Evolutionary conservation across 2,888 invertebrate genomes (phyloP).

Genomic region (Melanophora roralis): DNA sequence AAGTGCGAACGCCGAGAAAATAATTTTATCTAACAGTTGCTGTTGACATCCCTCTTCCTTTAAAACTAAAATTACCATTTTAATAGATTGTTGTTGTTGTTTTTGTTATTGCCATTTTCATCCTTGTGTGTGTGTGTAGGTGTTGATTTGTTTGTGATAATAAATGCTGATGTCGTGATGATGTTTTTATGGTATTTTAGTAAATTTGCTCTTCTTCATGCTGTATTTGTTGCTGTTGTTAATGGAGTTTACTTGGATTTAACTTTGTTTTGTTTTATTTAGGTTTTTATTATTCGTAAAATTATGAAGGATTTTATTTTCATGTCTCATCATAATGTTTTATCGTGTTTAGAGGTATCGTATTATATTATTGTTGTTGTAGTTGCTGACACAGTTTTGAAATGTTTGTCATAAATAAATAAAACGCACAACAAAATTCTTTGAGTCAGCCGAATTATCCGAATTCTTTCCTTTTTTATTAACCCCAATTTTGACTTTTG

Average conservation of each 20-base stretch:
- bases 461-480: not conserved
- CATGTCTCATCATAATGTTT: not conserved
- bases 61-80: conserved; percentile 9
- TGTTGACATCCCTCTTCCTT: not conserved
- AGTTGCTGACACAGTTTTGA: not conserved
- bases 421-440: not conserved
- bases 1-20: not conserved
- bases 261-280: not conserved
- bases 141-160: conserved; percentile 26
- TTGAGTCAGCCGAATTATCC: not conserved
- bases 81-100: not conserved
- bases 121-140: not conserved
- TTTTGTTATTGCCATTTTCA: conserved; percentile 11
- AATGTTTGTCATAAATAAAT: not conserved
- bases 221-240: not conserved
- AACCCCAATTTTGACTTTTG: not conserved
- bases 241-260: not conserved
- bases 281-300: not conserved
- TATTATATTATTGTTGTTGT: not conserved
- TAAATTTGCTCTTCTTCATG: not conserved
- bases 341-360: not conserved
- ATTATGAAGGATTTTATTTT: not conserved
- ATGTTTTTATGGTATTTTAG: conserved; percentile 12
- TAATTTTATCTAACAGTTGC: not conserved
- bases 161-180: conserved; percentile 45